A percentile compares a stretch with the other conserved stretches of the same genome.
phyloP scores from a whole-genome alignment of 1,140 invertebrate species.

The Drosophila dunni region DNA sequence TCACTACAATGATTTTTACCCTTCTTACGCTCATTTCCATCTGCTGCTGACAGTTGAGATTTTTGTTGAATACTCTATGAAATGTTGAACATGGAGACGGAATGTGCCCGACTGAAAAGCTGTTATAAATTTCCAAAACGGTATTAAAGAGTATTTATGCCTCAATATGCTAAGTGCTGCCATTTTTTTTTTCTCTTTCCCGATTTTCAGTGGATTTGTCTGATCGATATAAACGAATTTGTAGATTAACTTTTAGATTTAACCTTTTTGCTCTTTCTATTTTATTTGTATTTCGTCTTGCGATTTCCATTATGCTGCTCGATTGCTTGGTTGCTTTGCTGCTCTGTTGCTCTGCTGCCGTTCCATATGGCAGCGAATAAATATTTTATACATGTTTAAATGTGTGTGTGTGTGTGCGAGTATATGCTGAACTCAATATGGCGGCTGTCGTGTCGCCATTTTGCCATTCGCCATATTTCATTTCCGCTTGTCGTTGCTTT shows the following conservation, averaged over 20 bases:
- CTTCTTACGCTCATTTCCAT: conserved; percentile 7
- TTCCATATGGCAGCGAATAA: conserved; percentile 53
- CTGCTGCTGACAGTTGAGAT: conserved; percentile 18
- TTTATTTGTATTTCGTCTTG: conserved; percentile 11
- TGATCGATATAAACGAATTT: conserved; percentile 26
- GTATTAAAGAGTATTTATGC: neutral
- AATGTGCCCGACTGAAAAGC: too few species aligned
- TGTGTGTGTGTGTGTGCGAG: too few species aligned
- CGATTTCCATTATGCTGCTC: conserved; percentile 9
- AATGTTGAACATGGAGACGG: too few species aligned
- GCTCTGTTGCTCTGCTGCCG: conserved; percentile 23
- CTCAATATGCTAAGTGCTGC: neutral
- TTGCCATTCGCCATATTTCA: conserved; percentile 76
- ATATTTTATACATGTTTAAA: conserved; percentile 53
- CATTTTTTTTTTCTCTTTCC: neutral
- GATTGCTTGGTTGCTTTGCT: conserved; percentile 5
- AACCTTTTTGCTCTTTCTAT: neutral
- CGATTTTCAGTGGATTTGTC: neutral
- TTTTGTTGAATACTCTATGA: neutral
- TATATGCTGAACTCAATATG: conserved; percentile 53
- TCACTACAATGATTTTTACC: conserved; percentile 38
- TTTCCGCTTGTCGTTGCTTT: conserved; percentile 64
- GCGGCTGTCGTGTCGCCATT: conserved; percentile 65
- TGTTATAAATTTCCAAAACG: neutral
- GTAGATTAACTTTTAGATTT: conserved; percentile 35